phyloP scores from a whole-genome alignment of 1,140 invertebrate genomes.

The Lepidurus couesii region DNA sequence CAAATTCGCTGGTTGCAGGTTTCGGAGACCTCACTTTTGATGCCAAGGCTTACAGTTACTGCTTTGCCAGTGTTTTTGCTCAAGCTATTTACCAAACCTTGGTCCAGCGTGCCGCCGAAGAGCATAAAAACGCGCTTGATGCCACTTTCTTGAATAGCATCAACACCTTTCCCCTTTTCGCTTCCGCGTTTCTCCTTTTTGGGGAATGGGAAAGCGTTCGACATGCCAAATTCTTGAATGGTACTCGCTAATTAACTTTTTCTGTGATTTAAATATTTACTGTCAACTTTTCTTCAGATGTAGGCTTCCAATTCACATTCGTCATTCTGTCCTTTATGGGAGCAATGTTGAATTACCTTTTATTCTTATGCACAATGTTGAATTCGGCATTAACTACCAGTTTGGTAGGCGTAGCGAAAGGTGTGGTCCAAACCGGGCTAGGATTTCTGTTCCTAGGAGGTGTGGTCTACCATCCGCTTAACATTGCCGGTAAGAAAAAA shows the following conservation, averaged over 20 bases:
- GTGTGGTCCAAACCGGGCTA: constrained; percentile 48
- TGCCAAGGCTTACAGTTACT: constrained; percentile 46
- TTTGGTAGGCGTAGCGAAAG: constrained; percentile 49
- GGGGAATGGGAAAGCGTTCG: constrained; percentile 40
- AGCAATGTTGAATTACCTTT: constrained; percentile 48
- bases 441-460: constrained; percentile 51
- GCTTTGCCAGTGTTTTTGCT: constrained; percentile 47
- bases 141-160: constrained; percentile 48
- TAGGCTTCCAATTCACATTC: constrained; percentile 44
- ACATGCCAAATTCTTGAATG: constrained; percentile 24
- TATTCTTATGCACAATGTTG: constrained; percentile 50
- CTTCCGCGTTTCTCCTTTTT: constrained; percentile 41
- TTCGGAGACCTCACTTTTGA: constrained; percentile 50
- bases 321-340: constrained; percentile 46
- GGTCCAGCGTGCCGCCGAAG: constrained; percentile 46
- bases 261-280: background rate
- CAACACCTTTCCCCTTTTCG: constrained; percentile 48
- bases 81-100: constrained; percentile 50
- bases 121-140: constrained; percentile 43
- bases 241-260: background rate
- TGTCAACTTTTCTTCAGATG: constrained; percentile 38
- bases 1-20: constrained; percentile 40
- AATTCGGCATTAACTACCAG: constrained; percentile 51
- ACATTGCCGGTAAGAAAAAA: constrained; percentile 43
- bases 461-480: constrained; percentile 41